These are phyloP conservation scores for Portevinia maculata DNA, from an alignment of 2,888 invertebrate genomes.

Conservation along the genomic window DNA sequence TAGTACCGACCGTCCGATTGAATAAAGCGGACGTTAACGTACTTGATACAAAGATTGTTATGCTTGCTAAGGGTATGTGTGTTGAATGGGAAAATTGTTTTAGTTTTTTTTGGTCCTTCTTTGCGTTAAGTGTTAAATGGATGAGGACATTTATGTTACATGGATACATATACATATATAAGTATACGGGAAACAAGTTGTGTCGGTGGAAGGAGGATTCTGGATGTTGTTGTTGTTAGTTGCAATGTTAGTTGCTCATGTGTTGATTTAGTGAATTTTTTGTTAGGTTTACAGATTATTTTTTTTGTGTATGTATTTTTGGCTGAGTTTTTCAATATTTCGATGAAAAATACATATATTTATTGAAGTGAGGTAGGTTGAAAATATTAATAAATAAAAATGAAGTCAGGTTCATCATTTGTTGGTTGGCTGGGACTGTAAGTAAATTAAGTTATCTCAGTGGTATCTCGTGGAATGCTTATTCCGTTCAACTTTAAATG, in stretches of 20 bases:
- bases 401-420: too few species aligned
- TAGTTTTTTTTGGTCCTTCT: conserved; percentile 7
- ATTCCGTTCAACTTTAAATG: too few species aligned
- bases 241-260: conserved; percentile 20
- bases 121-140: conserved; percentile 21
- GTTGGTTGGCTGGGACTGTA: too few species aligned
- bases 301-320: conserved; percentile 21
- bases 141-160: conserved; percentile 48
- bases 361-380: too few species aligned
- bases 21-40: background rate
- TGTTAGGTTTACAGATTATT: conserved; percentile 6
- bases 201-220: background rate
- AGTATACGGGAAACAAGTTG: conserved; percentile 41
- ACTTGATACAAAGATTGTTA: conserved; percentile 22
- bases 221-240: conserved; percentile 43
- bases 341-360: too few species aligned
- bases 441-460: too few species aligned
- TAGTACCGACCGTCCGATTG: background rate
- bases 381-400: too few species aligned
- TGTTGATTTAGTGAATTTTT: conserved; percentile 28
- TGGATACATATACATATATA: too few species aligned
- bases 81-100: conserved; percentile 40
- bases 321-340: too few species aligned
- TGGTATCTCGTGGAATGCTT: too few species aligned
- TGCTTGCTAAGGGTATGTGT: conserved; percentile 3